phyloP scores from a whole-genome alignment of 2,888 invertebrate genomes.

The Nephrotoma appendiculata region DNA sequence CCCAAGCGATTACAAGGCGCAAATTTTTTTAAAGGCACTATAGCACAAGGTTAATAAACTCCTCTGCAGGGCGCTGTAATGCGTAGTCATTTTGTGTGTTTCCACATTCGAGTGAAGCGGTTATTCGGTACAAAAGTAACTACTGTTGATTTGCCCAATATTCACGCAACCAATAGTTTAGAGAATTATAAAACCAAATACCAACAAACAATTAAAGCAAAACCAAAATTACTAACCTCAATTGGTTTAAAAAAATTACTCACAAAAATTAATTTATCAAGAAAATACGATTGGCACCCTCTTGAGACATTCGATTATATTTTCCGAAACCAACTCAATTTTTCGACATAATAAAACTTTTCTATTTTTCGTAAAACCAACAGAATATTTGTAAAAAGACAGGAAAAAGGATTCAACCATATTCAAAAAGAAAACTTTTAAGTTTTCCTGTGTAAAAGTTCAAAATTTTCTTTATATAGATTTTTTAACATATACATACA shows the following conservation, averaged over 20 bases:
- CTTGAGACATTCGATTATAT: background rate
- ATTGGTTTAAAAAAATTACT: background rate
- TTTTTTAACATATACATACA: background rate
- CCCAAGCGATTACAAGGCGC: no score
- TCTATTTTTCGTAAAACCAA: background rate
- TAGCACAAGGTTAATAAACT: no score
- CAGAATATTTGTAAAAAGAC: background rate
- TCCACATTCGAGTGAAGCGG: no score
- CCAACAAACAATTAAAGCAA: background rate
- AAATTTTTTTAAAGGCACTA: no score
- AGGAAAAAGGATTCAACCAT: background rate
- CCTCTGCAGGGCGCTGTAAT: no score
- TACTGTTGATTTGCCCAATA: no score
- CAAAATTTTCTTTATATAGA: background rate
- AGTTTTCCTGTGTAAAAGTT: background rate
- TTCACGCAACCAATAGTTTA: no score
- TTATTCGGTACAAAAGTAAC: no score
- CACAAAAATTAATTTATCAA: background rate
- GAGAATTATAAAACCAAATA: background rate
- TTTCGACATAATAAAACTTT: background rate
- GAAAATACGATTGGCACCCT: background rate
- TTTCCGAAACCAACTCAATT: background rate
- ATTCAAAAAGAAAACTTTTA: background rate
- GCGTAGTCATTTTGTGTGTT: no score
- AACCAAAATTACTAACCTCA: background rate